Evolutionary conservation across 2,888 invertebrate species (phyloP).

Genomic region (Archips xylosteana): DNA sequence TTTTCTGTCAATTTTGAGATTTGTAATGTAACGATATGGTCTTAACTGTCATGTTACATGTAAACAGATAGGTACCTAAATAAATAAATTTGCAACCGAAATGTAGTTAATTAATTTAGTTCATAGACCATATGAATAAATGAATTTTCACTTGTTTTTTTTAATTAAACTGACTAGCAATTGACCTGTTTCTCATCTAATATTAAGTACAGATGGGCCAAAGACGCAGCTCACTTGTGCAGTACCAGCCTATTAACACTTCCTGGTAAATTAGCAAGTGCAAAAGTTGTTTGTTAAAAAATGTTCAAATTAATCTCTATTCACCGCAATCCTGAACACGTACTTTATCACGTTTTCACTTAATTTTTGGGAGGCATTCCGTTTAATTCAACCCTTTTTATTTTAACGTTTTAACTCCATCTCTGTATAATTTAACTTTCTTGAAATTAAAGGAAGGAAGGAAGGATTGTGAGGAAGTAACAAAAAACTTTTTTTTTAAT

Average conservation of each 20-base stretch:
- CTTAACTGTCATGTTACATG: no score
- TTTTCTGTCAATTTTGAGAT: background rate
- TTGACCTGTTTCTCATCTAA: no score
- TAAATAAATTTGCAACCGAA: no score
- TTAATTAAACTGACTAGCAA: no score
- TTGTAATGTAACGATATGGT: background rate
- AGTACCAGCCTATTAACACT: no score
- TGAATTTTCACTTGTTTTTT: no score
- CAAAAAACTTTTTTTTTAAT: constrained; percentile 5
- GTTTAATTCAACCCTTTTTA: background rate
- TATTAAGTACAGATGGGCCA: no score
- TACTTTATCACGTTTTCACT: constrained; percentile 11
- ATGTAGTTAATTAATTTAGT: no score
- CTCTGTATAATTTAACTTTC: constrained; percentile 15
- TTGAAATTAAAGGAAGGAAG: background rate
- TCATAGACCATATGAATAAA: no score
- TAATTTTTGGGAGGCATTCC: background rate
- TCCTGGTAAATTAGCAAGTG: background rate
- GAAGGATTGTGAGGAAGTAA: background rate
- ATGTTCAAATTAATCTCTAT: background rate
- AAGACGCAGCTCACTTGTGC: no score
- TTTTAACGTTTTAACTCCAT: constrained; percentile 10
- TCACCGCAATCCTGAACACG: background rate
- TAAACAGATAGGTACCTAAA: no score
- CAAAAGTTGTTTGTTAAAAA: background rate